Evolutionary conservation across 2,113 vertebrate genomes (phyloP), one percentile per base, ranked within the genome.

Genomic region (Xerus inauris): DNA sequence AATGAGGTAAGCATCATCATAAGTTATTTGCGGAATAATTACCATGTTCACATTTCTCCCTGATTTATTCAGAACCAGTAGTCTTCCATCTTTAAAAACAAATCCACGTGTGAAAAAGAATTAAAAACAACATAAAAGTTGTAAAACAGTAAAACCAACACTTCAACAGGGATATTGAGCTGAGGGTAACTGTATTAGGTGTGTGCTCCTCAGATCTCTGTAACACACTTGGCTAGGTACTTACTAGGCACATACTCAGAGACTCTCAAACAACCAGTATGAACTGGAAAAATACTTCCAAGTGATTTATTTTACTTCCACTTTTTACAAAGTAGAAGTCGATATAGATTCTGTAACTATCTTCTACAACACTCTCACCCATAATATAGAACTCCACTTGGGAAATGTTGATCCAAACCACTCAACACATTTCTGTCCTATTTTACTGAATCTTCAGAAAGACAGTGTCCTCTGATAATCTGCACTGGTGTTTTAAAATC

Each of bases 401-500:
- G 64, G 64, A 96, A 79, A 89, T 22, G 24, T 40, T 62, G 71
- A 87, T 40, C 75, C 59, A 65, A 94, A 64, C 35, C 75, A 35
- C 42, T 92, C 75, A 49, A 73, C 26, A 71, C 49, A 20, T 51
- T 59, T 72, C 89, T 51, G 45, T 35, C 24, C 71, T 87, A 4
- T 71, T 91, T 84, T 83, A 72, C 54, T 49, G 20, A 86, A 42
- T 77, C 64, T 40, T 95, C 71, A 1, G 69, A 67, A 81, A 91
- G 62, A 95, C 26, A 10, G 38, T 59, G 57, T 69, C 49, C 86
- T 94, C 88, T 87, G 69, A 91, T 69, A 28, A 86, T 91, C 38
- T 32, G 62, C 49, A 77, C 88, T 93, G 28, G 19, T 72, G 94
- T 94, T 93, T 97, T 88, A 81, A 96, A 96, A 94, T 92, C 59